A percentile compares a stretch with the other conserved stretches of the same genome.
phyloP scores from a whole-genome alignment of 2,888 invertebrate genomes.

The Nephrotoma appendiculata region DNA sequence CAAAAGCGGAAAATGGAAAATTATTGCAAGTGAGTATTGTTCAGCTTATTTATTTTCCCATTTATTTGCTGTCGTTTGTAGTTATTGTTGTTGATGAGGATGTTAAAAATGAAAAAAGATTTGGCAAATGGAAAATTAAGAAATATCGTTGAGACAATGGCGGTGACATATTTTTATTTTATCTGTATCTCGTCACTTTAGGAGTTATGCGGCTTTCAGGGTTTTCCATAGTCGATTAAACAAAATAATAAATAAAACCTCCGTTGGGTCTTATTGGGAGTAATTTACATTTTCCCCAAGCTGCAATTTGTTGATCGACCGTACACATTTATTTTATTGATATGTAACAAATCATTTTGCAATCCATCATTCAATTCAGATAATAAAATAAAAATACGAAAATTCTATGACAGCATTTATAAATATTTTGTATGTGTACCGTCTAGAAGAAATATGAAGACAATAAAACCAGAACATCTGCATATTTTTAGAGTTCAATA shows the following conservation, averaged over 20 bases:
- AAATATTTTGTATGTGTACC: neutral
- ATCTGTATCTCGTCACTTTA: neutral
- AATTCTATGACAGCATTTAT: neutral
- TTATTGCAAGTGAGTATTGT: neutral
- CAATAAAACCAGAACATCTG: neutral
- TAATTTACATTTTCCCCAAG: neutral
- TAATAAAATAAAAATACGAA: neutral
- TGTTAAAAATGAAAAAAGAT: neutral
- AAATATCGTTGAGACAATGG: neutral
- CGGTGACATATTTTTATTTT: neutral
- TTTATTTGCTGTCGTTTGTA: neutral
- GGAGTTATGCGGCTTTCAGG: neutral
- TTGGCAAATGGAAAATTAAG: neutral
- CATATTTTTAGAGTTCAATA: neutral
- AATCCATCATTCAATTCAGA: neutral
- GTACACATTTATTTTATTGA: neutral
- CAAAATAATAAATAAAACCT: neutral
- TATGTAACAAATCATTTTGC: neutral
- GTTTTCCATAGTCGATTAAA: neutral
- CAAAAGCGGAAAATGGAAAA: neutral
- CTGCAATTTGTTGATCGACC: neutral
- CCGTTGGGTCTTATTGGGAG: neutral
- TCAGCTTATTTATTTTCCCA: neutral
- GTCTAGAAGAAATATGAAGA: neutral
- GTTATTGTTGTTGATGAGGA: neutral